phyloP scores from a whole-genome alignment of 2,888 invertebrate species.

The Xestia ashworthii region DNA sequence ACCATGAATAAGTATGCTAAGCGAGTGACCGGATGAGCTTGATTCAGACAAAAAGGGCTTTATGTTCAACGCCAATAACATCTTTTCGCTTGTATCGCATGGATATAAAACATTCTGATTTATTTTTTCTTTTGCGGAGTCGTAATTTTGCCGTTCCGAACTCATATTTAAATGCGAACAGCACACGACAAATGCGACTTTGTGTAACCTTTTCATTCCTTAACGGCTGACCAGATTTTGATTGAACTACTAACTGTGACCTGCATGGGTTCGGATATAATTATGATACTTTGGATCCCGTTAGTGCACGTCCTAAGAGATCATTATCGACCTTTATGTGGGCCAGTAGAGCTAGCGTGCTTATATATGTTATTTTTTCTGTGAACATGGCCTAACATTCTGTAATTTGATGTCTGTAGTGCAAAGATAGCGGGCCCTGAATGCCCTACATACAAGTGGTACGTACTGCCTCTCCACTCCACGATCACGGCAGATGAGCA shows the following conservation, averaged over 20 bases:
- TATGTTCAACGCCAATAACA: not conserved
- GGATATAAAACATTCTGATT: no score
- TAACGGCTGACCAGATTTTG: not conserved
- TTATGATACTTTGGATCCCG: not conserved
- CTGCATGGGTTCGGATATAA: no score
- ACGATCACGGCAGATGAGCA: slow-evolving; percentile 95
- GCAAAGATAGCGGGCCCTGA: slow-evolving; percentile 72
- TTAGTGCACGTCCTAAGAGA: not conserved
- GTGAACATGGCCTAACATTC: not conserved
- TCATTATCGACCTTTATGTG: not conserved
- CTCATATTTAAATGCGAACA: not conserved
- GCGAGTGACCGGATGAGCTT: not conserved
- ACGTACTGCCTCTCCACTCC: slow-evolving; percentile 93
- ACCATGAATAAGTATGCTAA: not conserved
- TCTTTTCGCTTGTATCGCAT: not conserved
- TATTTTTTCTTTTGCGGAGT: no score
- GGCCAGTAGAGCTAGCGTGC: not conserved
- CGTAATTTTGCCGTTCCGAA: not conserved
- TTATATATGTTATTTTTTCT: no score
- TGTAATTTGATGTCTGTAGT: slow-evolving; percentile 60
- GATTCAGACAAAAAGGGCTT: not conserved
- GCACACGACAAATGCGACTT: not conserved
- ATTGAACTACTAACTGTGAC: not conserved
- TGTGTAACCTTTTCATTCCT: not conserved
- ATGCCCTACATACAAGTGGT: slow-evolving; percentile 84